Base-by-base conservation (phyloP, 1,140 invertebrate species). In the Dreissena polymorpha region DNA sequence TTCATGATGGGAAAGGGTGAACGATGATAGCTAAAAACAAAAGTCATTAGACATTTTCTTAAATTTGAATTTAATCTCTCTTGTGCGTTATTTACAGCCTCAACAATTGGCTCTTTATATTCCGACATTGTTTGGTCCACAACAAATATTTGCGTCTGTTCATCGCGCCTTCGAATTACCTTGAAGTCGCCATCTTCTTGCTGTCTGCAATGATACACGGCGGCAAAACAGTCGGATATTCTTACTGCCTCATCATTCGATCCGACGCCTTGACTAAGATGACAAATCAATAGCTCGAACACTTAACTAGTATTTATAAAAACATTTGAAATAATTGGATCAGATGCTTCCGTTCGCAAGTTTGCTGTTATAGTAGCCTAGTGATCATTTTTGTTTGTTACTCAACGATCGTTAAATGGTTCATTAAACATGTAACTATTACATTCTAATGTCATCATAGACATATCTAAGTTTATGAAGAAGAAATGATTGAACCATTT, bases 231-330 rank as follows among this genome's bases (percentile, higher is more conserved):
- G 18, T 23, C 21, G 23, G 18, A 16, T 27, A 68, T 25, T 27
- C 25, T 39, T 21, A 68, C 67, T 21, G 67, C 21, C 23, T 27
- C 8, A 23, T 21, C 16, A 18, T 39, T 23, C 6, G 49, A 84
- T 21, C 72, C n/a, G n/a, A 91, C 21, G 10, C 85, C 57, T 83
- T 85, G 82, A 65, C 90, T 91, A 0, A 92, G 84, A 73, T 92
- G 92, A 72, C 92, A 91, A 18, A 93, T 92, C 10, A 91, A 91
- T 68, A 92, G 64, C 82, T 93, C 92, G 77, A 91, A 90, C 14
- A 92, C 88, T 39, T 84, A 83, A 16, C 85, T 50, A 3, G 91
- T 88, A 50, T 76, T 65, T 0, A 92, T 88, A 23, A 93, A 82
- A 29, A 91, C 64, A 72, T 93, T 93, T 14, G 89, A 88, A 68